These are phyloP conservation scores for Andrena haemorrhoa DNA, from an alignment of 2,888 invertebrate genomes.

Conservation along the genomic window DNA sequence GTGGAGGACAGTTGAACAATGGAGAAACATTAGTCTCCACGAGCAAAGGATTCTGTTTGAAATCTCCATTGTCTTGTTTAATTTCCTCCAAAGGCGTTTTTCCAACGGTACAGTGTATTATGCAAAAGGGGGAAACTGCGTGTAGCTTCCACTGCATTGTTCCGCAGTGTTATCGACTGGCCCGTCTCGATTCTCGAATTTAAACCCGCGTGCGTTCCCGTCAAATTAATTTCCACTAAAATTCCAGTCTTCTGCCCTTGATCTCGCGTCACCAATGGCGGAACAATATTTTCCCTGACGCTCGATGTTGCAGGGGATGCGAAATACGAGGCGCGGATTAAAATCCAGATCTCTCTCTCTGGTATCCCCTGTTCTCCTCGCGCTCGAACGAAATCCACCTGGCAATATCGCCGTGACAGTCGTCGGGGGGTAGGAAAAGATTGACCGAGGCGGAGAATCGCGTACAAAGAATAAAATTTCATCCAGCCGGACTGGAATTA, in stretches of 20 bases:
- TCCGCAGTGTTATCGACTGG: conserved; percentile 49
- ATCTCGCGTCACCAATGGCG: neutral
- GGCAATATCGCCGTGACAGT: neutral
- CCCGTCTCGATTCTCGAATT: conserved; percentile 24
- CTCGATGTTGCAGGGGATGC: neutral
- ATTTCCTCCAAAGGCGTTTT: neutral
- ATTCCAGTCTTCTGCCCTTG: neutral
- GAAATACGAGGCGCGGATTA: neutral
- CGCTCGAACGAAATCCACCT: neutral
- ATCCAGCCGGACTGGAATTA: conserved; percentile 12
- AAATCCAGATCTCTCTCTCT: neutral
- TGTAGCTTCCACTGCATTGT: conserved; percentile 33
- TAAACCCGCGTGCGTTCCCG: neutral
- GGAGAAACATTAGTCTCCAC: neutral
- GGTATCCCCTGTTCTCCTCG: neutral
- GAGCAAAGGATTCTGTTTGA: neutral
- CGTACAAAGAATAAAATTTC: conserved; percentile 23
- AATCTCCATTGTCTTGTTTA: neutral
- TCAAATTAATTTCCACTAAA: neutral
- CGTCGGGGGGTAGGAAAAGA: neutral
- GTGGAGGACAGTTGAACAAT: neutral
- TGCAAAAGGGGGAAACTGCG: conserved; percentile 11
- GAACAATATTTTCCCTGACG: neutral
- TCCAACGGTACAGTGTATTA: neutral
- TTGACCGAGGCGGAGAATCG: neutral